Evolutionary conservation across 2,113 vertebrate species (phyloP).

Genomic region (Dunckerocampus dactyliophorus): DNA sequence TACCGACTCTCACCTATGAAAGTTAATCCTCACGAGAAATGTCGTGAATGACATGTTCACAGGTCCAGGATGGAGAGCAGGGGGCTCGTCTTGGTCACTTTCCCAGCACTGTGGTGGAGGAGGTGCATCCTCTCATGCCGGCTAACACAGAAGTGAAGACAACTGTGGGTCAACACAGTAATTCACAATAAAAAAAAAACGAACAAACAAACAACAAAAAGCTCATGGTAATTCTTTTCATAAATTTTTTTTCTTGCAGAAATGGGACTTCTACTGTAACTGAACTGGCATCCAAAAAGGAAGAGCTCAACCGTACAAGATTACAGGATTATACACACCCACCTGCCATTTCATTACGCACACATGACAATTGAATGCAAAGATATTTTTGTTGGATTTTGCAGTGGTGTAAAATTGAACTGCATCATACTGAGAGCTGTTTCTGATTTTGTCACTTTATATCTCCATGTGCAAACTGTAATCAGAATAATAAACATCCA

Average conservation of each 20-base stretch:
- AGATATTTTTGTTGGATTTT: background rate
- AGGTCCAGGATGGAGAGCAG: slow-evolving; percentile 83
- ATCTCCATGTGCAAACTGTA: too few species aligned
- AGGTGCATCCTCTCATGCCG: slow-evolving; percentile 77
- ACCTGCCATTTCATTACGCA: background rate
- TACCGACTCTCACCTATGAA: background rate
- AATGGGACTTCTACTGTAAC: slow-evolving; percentile 88
- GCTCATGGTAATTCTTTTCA: background rate
- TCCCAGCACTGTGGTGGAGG: slow-evolving; percentile 82
- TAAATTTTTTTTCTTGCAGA: slow-evolving; percentile 66
- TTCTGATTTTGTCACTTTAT: background rate
- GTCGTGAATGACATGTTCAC: background rate
- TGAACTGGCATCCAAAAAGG: slow-evolving; percentile 44
- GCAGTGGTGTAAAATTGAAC: background rate
- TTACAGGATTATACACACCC: background rate
- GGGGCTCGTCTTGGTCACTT: slow-evolving; percentile 83
- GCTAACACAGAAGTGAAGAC: slow-evolving; percentile 79
- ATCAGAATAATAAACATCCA: too few species aligned
- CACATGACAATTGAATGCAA: background rate
- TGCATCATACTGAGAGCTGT: background rate
- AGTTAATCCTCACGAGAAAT: background rate
- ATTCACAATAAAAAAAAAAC: background rate
- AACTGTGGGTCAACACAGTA: slow-evolving; percentile 70
- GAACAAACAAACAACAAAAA: background rate
- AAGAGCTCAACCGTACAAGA: background rate